Evolutionary conservation across 1,140 invertebrate species (phyloP).

Genomic region (Aphaenogaster rudis): DNA sequence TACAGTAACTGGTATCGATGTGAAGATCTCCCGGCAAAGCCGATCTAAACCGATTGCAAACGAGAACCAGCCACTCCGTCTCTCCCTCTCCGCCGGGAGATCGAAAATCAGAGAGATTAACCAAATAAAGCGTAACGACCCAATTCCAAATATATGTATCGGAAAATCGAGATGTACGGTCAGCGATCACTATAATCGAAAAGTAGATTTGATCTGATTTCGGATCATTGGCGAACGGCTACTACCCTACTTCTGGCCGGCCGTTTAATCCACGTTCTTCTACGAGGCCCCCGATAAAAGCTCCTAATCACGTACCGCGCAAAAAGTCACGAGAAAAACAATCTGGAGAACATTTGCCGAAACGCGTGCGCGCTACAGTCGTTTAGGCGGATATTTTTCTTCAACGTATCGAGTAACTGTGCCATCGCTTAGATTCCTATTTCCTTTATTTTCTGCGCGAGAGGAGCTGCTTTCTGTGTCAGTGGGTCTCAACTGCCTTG

Average conservation of each 20-base stretch:
- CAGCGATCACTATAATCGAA: background rate
- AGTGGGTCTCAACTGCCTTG: background rate
- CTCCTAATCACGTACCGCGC: constrained; percentile 16
- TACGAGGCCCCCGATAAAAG: background rate
- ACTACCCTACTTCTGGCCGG: background rate
- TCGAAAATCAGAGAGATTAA: constrained; percentile 61
- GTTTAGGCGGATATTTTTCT: background rate
- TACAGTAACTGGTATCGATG: constrained; percentile 27
- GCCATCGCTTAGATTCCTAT: background rate
- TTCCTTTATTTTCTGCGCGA: background rate
- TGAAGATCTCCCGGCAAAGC: background rate
- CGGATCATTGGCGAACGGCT: constrained; percentile 21
- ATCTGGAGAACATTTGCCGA: constrained; percentile 9
- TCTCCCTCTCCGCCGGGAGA: background rate
- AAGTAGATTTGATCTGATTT: constrained; percentile 49
- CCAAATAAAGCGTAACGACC: constrained; percentile 62
- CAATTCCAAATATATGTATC: constrained; percentile 65
- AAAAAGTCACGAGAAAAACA: background rate
- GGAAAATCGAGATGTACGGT: constrained; percentile 46
- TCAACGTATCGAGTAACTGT: background rate
- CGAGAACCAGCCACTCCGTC: background rate
- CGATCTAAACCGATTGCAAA: background rate
- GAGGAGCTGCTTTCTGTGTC: constrained; percentile 1
- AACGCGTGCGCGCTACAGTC: background rate
- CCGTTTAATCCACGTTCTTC: constrained; percentile 8